phyloP scores from a whole-genome alignment of 2,797 vertebrate species.

The Acipenser oxyrinchus region DNA sequence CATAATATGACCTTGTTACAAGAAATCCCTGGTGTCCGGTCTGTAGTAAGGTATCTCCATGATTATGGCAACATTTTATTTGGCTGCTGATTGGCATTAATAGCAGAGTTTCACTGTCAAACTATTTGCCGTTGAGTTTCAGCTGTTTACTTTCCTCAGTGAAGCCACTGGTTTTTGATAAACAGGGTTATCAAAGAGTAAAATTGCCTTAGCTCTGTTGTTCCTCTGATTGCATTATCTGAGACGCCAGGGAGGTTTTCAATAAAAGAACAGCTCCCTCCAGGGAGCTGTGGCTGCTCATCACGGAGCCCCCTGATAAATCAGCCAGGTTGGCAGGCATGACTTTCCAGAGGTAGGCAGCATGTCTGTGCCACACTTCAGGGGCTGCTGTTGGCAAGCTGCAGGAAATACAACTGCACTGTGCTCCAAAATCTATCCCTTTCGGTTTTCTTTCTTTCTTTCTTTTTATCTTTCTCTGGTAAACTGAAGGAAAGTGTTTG shows the following conservation, averaged over 20 bases:
- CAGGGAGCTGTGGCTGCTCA: conserved; percentile 58
- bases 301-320: conserved; percentile 70
- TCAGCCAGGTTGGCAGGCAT: conserved; percentile 58
- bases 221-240: conserved; percentile 75
- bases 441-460: not conserved
- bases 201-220: conserved; percentile 74
- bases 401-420: conserved; percentile 19
- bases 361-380: conserved; percentile 52
- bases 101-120: not conserved
- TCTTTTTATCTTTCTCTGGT: not conserved
- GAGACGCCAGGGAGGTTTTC: conserved; percentile 70
- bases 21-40: too few species aligned
- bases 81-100: too few species aligned
- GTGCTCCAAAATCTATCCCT: conserved; percentile 30
- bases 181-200: conserved; percentile 53
- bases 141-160: too few species aligned
- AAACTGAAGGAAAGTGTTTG: not conserved
- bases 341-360: conserved; percentile 57
- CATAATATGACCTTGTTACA: too few species aligned
- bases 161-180: conserved; percentile 63
- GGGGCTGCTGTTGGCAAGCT: conserved; percentile 58
- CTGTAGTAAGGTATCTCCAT: too few species aligned
- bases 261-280: conserved; percentile 63
- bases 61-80: too few species aligned
- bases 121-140: conserved; percentile 58